phyloP scores from a whole-genome alignment of 2,888 invertebrate species.

The Zootermopsis nevadensis region DNA sequence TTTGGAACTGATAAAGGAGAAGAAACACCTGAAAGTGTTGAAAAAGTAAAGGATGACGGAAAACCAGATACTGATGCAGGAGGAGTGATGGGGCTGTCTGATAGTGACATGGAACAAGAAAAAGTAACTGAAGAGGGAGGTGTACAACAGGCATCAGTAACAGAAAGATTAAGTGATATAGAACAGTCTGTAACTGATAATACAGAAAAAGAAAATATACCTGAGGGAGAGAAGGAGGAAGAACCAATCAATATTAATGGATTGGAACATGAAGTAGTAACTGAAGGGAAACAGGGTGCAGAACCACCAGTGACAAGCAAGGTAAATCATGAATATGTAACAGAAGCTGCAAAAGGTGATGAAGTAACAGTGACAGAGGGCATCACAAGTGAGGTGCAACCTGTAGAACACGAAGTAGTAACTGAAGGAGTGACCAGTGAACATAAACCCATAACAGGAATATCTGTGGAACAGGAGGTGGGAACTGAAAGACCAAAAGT shows the following conservation, averaged over 20 bases:
- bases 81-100: too few relatives aligned
- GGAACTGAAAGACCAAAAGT: background rate
- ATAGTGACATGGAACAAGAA: too few relatives aligned
- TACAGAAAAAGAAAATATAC: background rate
- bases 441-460: background rate
- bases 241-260: background rate
- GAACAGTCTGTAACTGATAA: background rate
- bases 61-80: background rate
- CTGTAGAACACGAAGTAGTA: constrained; percentile 29
- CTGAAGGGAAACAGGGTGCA: constrained; percentile 44
- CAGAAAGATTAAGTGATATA: background rate
- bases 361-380: constrained; percentile 43
- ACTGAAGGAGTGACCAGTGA: constrained; percentile 29
- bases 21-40: background rate
- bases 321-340: background rate
- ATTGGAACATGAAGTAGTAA: background rate
- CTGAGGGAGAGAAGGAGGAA: background rate
- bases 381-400: constrained; percentile 46
- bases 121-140: background rate
- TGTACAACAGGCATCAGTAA: background rate
- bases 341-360: background rate
- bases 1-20: background rate
- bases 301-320: constrained; percentile 16
- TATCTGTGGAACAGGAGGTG: constrained; percentile 19
- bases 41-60: background rate